These are phyloP conservation scores for Anabacerthia variegaticeps DNA, from an alignment of 2,797 vertebrate species.

Conservation along the genomic window DNA sequence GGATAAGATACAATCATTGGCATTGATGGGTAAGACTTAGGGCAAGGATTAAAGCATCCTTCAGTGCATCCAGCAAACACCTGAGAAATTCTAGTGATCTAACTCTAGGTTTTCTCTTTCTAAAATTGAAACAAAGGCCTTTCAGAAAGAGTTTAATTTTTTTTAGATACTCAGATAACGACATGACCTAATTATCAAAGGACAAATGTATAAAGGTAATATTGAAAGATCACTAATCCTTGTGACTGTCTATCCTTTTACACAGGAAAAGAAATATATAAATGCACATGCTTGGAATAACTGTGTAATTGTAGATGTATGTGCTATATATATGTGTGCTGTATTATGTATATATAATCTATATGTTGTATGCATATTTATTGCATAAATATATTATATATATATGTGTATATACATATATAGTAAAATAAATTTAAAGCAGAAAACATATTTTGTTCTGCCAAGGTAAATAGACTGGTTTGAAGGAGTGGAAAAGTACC, in stretches of 20 bases:
- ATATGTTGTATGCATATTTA: not conserved
- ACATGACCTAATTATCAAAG: not conserved
- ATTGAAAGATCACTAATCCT: not conserved
- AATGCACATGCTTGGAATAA: not conserved
- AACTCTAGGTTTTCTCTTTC: not conserved
- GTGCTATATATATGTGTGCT: not conserved
- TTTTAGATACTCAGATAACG: not conserved
- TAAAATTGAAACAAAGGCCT: not conserved
- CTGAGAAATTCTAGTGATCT: not conserved
- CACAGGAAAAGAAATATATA: not conserved
- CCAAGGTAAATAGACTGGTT: not conserved
- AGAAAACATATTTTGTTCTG: not conserved
- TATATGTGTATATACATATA: accelerated
- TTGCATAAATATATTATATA: too few relatives aligned
- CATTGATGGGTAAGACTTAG: not conserved
- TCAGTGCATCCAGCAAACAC: accelerated
- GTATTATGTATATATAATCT: not conserved
- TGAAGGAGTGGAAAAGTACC: not conserved
- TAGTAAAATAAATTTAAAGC: not conserved
- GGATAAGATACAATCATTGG: not conserved
- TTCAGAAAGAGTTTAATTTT: not conserved
- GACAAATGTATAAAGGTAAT: not conserved
- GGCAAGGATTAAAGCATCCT: not conserved
- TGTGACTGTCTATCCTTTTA: not conserved
- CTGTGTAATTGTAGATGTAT: not conserved